phyloP scores from a whole-genome alignment of 2,888 invertebrate species.

The Catocala sponsa region DNA sequence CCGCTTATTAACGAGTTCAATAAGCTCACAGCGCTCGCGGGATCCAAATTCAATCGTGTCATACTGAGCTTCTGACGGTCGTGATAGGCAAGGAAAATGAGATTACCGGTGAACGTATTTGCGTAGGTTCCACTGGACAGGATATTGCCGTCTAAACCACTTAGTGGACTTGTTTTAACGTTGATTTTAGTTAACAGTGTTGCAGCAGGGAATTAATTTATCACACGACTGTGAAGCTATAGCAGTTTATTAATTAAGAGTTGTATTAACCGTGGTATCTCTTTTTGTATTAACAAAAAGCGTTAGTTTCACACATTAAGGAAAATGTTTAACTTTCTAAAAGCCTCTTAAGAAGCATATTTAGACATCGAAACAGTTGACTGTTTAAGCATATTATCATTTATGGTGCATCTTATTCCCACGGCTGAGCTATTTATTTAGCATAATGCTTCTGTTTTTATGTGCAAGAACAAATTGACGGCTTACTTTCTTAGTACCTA shows the following conservation, averaged over 20 bases:
- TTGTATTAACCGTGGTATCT: conserved; percentile 5
- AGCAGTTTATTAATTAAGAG: conserved; percentile 4
- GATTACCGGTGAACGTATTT: conserved; percentile 57
- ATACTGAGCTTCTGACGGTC: conserved; percentile 38
- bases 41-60: conserved; percentile 59
- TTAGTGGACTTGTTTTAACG: conserved; percentile 49
- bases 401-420: conserved; percentile 54
- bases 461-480: conserved; percentile 40
- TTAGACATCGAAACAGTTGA: conserved; percentile 45
- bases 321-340: conserved; percentile 60
- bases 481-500: conserved; percentile 57
- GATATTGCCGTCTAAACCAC: conserved; percentile 72
- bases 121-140: conserved; percentile 62
- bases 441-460: conserved; percentile 49
- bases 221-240: not conserved
- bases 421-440: conserved; percentile 52
- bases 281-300: conserved; percentile 6
- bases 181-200: conserved; percentile 40
- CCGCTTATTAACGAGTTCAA: conserved; percentile 63
- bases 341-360: conserved; percentile 45
- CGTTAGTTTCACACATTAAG: conserved; percentile 48
- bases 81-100: conserved; percentile 58
- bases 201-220: conserved; percentile 5
- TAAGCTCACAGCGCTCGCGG: conserved; percentile 42
- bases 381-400: conserved; percentile 47